Evolutionary conservation across 2,888 invertebrate species (phyloP).

Genomic region (Phortica okadai): DNA sequence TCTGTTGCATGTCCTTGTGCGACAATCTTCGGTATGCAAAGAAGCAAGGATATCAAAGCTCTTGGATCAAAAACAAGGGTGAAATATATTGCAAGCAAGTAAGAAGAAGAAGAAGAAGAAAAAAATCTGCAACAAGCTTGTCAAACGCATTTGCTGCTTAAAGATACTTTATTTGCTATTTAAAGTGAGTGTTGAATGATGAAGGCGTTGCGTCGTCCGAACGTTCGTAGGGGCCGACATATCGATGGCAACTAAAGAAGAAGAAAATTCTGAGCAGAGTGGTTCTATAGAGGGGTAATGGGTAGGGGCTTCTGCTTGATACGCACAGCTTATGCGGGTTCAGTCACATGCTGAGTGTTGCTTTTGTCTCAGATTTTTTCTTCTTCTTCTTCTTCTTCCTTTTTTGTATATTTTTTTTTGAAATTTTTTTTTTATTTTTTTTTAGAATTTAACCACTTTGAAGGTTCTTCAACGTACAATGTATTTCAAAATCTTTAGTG

Average conservation of each 20-base stretch:
- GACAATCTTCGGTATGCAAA: slow-evolving; percentile 22
- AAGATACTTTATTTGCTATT: slow-evolving; percentile 15
- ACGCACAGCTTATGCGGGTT: slow-evolving; percentile 48
- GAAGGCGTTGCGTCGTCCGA: neutral
- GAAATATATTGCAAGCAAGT: neutral
- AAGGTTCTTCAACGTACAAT: neutral
- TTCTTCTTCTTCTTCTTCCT: neutral
- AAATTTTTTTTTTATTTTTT: neutral
- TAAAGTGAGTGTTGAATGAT: slow-evolving; percentile 34
- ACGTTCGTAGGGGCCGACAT: neutral
- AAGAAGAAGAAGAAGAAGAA: neutral
- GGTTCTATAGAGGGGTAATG: too few relatives aligned
- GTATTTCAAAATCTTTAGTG: neutral
- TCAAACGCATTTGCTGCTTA: slow-evolving; percentile 33
- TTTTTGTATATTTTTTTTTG: too few relatives aligned
- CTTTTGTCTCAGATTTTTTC: neutral
- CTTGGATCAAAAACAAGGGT: neutral
- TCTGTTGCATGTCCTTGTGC: neutral
- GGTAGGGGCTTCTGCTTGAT: too few relatives aligned
- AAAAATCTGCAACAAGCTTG: slow-evolving; percentile 31
- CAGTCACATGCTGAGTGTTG: slow-evolving; percentile 51
- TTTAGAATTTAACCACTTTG: neutral
- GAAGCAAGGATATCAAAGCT: neutral
- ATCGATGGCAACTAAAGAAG: neutral
- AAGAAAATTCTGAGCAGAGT: too few relatives aligned